Evolutionary conservation across 2,797 vertebrate genomes (phyloP).

Genomic region (Phrynocephalus forsythii): DNA sequence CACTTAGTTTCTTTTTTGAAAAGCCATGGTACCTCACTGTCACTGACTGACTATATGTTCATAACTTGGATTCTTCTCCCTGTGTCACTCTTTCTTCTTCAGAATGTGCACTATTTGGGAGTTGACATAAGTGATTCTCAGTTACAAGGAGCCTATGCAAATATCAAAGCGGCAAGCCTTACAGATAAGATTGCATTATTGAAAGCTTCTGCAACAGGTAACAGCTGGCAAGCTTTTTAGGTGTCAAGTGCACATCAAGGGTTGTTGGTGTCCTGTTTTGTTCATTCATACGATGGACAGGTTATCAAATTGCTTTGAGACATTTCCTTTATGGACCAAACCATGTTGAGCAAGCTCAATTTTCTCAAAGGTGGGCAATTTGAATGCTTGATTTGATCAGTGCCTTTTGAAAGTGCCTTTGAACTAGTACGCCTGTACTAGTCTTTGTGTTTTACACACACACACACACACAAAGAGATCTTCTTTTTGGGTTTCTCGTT

Average conservation of each 20-base stretch:
- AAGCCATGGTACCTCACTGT: background rate
- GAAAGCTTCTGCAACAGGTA: slow-evolving; percentile 87
- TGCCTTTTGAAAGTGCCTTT: too few relatives aligned
- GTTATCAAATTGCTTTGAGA: background rate
- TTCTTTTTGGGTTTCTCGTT: too few relatives aligned
- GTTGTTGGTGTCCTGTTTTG: background rate
- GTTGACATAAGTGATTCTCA: slow-evolving; percentile 87
- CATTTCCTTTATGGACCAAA: background rate
- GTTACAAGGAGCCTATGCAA: slow-evolving; percentile 83
- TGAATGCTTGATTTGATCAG: background rate
- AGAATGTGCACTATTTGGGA: slow-evolving; percentile 86
- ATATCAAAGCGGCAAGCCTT: slow-evolving; percentile 83
- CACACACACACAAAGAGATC: too few relatives aligned
- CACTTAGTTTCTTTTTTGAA: background rate
- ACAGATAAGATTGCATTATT: slow-evolving; percentile 82
- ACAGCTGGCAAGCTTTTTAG: slow-evolving; percentile 28
- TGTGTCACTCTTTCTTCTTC: slow-evolving; percentile 13
- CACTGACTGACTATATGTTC: background rate
- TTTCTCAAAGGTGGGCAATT: background rate
- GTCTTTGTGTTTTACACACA: too few relatives aligned
- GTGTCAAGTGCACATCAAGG: background rate
- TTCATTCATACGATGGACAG: background rate
- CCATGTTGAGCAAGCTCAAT: background rate
- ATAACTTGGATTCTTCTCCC: background rate
- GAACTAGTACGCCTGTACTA: too few relatives aligned